Evolutionary conservation across 1,140 invertebrate genomes (phyloP).

Genomic region (Campoletis sonorensis): DNA sequence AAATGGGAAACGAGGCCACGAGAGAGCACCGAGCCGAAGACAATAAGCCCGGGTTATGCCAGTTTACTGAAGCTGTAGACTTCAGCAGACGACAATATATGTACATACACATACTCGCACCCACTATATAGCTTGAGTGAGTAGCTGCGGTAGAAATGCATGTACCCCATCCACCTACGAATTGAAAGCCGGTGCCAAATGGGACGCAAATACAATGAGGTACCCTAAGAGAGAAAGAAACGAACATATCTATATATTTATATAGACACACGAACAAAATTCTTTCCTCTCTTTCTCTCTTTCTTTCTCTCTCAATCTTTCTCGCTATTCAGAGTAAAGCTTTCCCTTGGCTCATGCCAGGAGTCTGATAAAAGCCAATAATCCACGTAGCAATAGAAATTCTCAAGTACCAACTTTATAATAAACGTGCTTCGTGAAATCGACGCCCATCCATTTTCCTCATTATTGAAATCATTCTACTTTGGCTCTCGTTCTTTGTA

Average conservation of each 20-base stretch:
- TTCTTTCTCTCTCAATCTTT: constrained; percentile 24
- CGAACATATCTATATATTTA: background rate
- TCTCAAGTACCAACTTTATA: constrained; percentile 41
- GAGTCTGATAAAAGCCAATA: constrained; percentile 68
- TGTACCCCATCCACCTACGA: constrained; percentile 43
- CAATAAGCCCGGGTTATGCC: constrained; percentile 1
- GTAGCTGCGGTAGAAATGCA: constrained; percentile 57
- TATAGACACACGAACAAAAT: too few species aligned
- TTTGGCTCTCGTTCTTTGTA: background rate
- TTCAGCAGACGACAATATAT: background rate
- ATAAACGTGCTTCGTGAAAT: constrained; percentile 23
- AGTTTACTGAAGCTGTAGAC: constrained; percentile 1
- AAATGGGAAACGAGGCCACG: background rate
- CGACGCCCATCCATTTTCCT: background rate
- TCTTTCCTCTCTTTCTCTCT: background rate
- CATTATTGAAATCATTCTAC: background rate
- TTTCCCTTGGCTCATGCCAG: constrained; percentile 60
- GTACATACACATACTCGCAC: constrained; percentile 18
- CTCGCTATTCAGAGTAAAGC: constrained; percentile 10
- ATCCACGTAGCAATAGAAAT: constrained; percentile 62
- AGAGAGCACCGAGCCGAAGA: background rate
- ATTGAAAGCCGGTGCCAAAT: constrained; percentile 68
- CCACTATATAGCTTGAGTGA: constrained; percentile 49
- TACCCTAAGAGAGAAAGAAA: constrained; percentile 42
- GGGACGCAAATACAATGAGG: constrained; percentile 66